Evolutionary conservation across 2,113 vertebrate species (phyloP).

Genomic region (Ictalurus punctatus): DNA sequence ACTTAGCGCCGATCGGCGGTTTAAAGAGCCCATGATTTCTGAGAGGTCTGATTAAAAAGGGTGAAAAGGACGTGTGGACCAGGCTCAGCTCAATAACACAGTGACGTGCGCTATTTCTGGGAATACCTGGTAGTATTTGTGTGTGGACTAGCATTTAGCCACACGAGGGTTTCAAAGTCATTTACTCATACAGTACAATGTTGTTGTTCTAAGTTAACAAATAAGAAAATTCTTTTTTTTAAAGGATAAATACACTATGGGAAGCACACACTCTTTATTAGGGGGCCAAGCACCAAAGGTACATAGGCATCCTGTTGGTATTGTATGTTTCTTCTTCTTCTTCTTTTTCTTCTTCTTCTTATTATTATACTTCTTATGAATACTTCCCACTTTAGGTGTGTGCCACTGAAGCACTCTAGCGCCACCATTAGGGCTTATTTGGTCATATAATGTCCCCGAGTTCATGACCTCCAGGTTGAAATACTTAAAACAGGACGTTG

Average conservation of each 20-base stretch:
- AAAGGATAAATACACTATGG: too few species aligned
- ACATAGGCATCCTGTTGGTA: neutral
- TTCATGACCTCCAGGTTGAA: too few species aligned
- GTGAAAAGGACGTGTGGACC: neutral
- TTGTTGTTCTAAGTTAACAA: neutral
- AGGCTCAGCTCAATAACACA: neutral
- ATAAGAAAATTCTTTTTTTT: neutral
- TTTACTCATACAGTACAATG: neutral
- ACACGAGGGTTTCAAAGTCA: neutral
- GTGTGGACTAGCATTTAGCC: neutral
- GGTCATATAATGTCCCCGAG: neutral
- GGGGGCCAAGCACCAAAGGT: neutral
- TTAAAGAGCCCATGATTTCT: constrained; percentile 22
- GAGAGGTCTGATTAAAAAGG: constrained; percentile 18
- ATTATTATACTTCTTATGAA: neutral
- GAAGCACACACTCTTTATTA: too few species aligned
- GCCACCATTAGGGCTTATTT: neutral
- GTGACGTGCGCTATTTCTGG: neutral
- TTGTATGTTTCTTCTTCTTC: neutral
- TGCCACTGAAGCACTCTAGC: neutral
- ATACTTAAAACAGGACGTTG: too few species aligned
- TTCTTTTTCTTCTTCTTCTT: neutral
- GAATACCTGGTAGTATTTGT: neutral
- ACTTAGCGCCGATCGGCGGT: constrained; percentile 19
- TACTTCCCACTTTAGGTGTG: neutral